Percentiles rank a stretch among this genome's conserved stretches.
Conservation (phyloP, 2,113 vertebrate genomes). For the Litocranius walleri region DNA sequence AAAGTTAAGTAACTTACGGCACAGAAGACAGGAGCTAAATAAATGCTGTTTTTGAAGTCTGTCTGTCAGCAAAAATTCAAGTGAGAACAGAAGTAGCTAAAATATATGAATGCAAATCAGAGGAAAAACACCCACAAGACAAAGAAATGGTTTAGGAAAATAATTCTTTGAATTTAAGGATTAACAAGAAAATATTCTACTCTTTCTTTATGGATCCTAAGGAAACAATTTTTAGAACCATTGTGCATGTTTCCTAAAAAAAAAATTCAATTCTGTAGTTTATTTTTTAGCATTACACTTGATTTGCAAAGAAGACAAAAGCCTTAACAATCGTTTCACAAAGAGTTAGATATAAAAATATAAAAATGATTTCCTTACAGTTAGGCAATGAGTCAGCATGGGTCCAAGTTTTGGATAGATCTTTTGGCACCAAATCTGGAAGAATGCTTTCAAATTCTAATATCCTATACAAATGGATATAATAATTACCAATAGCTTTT, state of each 20-base stretch:
- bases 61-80: background rate
- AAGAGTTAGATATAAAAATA: background rate
- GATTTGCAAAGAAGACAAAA: background rate
- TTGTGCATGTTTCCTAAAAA: background rate
- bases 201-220: background rate
- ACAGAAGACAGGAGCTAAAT: background rate
- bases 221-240: background rate
- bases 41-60: background rate
- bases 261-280: background rate
- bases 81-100: background rate
- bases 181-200: background rate
- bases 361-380: conserved; percentile 22
- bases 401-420: background rate
- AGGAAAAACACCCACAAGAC: background rate
- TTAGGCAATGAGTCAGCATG: conserved; percentile 24
- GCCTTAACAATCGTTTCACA: background rate
- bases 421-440: background rate
- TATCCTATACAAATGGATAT: background rate
- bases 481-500: background rate
- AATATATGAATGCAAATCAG: background rate
- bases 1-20: background rate
- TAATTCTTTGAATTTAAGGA: background rate
- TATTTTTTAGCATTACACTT: background rate
- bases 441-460: conserved; percentile 28
- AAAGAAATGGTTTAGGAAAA: background rate